Evolutionary conservation across 2,888 invertebrate genomes (phyloP).

Genomic region (Caenorhabditis zanzibari): DNA sequence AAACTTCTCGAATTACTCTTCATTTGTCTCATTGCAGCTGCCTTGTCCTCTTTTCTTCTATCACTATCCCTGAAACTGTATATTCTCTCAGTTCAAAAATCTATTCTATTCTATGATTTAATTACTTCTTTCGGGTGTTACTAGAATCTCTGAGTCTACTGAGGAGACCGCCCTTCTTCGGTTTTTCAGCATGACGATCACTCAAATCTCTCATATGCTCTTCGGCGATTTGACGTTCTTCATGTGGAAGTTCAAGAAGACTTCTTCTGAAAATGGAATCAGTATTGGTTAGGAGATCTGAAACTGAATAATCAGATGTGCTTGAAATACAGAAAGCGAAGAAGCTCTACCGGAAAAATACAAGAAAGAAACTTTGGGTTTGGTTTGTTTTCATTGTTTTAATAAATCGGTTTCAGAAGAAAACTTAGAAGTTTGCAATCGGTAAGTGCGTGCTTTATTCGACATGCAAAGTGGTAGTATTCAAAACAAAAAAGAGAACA

Average conservation of each 20-base stretch:
- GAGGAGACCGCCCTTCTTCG: conserved; percentile 80
- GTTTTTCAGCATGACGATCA: conserved; percentile 71
- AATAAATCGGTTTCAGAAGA: conserved; percentile 24
- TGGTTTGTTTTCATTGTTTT: conserved; percentile 11
- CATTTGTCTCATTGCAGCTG: conserved; percentile 58
- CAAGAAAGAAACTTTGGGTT: conserved; percentile 22
- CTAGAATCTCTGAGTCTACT: conserved; percentile 82
- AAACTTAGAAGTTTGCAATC: conserved; percentile 35
- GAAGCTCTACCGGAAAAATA: conserved; percentile 54
- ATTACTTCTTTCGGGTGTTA: conserved; percentile 76
- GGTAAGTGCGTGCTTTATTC: conserved; percentile 44
- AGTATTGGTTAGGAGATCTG: neutral
- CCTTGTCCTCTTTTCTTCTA: conserved; percentile 63
- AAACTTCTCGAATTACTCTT: conserved; percentile 75
- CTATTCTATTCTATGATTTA: conserved; percentile 22
- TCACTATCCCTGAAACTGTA: conserved; percentile 62
- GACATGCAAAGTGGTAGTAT: conserved; percentile 51
- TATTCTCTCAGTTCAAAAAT: conserved; percentile 18
- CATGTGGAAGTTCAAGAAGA: conserved; percentile 79
- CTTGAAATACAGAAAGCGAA: conserved; percentile 59
- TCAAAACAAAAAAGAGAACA: conserved; percentile 12
- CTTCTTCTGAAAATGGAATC: conserved; percentile 67
- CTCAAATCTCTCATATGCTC: conserved; percentile 78
- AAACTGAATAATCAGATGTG: conserved; percentile 47
- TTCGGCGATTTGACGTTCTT: conserved; percentile 78